Percentiles rank a stretch among this genome's conserved stretches.
Evolutionary conservation across 2,797 vertebrate genomes (phyloP).

Genomic region (Epinephelus awoara): DNA sequence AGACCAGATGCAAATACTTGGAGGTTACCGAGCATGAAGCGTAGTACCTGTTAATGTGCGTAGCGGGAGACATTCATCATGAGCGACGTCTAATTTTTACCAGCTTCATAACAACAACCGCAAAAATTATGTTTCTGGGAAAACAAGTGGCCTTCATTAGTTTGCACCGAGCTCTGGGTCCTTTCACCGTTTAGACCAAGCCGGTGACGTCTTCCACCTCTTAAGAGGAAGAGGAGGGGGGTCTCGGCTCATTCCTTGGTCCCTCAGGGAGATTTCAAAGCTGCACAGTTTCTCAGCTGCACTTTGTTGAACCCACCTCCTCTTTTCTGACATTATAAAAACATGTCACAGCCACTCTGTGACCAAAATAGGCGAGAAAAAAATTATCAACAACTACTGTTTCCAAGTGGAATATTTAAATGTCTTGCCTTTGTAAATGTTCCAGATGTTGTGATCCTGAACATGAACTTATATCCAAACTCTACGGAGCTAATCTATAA

Average conservation of each 20-base stretch:
- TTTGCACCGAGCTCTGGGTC: conserved; percentile 32
- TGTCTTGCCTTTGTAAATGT: conserved; percentile 38
- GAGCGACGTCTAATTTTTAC: conserved; percentile 13
- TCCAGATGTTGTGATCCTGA: conserved; percentile 46
- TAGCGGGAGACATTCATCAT: conserved; percentile 9
- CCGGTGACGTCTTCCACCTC: conserved; percentile 34
- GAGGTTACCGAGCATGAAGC: conserved; percentile 32
- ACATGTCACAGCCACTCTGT: conserved; percentile 46
- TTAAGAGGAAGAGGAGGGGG: neutral
- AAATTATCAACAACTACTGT: conserved; percentile 43
- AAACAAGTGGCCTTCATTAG: conserved; percentile 26
- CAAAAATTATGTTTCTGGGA: conserved; percentile 20
- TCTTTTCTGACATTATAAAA: conserved; percentile 56
- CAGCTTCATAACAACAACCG: conserved; percentile 23
- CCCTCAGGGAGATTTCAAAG: conserved; percentile 46
- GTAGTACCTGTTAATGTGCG: conserved; percentile 22
- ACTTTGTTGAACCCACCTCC: conserved; percentile 50
- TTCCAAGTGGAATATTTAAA: conserved; percentile 65
- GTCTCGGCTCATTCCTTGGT: conserved; percentile 19
- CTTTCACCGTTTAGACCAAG: conserved; percentile 9
- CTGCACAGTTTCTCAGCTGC: conserved; percentile 45
- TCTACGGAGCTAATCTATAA: conserved; percentile 26
- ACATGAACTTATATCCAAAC: conserved; percentile 35
- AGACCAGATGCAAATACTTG: conserved; percentile 55
- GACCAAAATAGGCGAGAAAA: conserved; percentile 48